Conservation (phyloP, 2,797 vertebrate genomes). For the Salarias fasciatus region DNA sequence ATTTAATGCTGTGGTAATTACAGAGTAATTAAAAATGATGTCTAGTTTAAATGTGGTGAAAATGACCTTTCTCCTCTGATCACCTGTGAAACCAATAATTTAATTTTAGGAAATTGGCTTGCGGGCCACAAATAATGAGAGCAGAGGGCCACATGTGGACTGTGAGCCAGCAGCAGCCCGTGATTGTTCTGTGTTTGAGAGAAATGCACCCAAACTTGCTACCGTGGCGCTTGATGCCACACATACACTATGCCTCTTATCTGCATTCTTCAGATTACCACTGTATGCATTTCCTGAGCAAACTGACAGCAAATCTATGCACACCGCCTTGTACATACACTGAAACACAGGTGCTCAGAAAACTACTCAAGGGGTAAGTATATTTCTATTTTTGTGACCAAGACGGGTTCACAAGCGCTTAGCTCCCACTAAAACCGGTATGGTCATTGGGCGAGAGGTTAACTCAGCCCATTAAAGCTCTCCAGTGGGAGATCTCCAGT, state of each 20-base stretch:
- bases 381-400: constrained; percentile 47
- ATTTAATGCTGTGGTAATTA: no score
- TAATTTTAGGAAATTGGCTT: no score
- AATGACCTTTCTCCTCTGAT: no score
- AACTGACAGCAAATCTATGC: constrained; percentile 19
- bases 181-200: background rate
- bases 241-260: constrained; percentile 36
- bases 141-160: no score
- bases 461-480: constrained; percentile 61
- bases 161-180: no score
- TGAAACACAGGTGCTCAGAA: constrained; percentile 5
- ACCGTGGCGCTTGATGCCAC: constrained; percentile 39
- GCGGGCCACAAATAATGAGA: no score
- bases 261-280: constrained; percentile 34
- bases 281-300: constrained; percentile 25
- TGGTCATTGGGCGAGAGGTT: constrained; percentile 47
- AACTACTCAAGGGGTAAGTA: constrained; percentile 26
- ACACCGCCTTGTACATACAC: background rate
- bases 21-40: no score
- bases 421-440: constrained; percentile 24
- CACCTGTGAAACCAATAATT: no score
- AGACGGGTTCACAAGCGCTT: constrained; percentile 19
- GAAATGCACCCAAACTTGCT: background rate
- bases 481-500: constrained; percentile 48
- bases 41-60: no score